A percentile compares a stretch with the other conserved stretches of the same genome.
phyloP scores from a whole-genome alignment of 2,888 invertebrate species.

The Agonopterix arenella region DNA sequence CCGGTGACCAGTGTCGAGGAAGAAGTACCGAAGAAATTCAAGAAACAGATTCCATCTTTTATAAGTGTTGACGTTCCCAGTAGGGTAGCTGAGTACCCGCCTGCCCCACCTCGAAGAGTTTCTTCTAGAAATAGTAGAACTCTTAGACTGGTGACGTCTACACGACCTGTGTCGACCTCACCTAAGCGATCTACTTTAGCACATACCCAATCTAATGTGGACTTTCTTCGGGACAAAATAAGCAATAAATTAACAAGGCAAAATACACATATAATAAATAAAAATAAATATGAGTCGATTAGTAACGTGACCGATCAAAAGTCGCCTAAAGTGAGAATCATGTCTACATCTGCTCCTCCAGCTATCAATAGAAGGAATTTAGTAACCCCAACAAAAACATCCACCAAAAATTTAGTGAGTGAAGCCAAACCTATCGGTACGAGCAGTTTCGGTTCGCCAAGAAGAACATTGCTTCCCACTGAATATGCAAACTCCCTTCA shows the following conservation, averaged over 20 bases:
- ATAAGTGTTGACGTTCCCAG: slow-evolving; percentile 49
- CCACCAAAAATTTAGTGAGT: slow-evolving; percentile 23
- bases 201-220: slow-evolving; percentile 69
- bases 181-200: slow-evolving; percentile 44
- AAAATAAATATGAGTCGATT: slow-evolving; percentile 15
- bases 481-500: slow-evolving; percentile 51
- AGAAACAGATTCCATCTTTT: slow-evolving; percentile 77
- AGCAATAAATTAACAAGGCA: slow-evolving; percentile 75
- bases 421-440: slow-evolving; percentile 42
- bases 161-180: slow-evolving; percentile 55
- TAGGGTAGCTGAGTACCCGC: slow-evolving; percentile 64
- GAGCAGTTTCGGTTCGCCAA: slow-evolving; percentile 65
- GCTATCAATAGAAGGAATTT: slow-evolving; percentile 51
- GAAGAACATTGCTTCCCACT: slow-evolving; percentile 59
- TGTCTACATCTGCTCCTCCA: slow-evolving; percentile 62
- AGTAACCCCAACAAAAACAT: slow-evolving; percentile 16
- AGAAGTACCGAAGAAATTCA: slow-evolving; percentile 56
- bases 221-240: slow-evolving; percentile 79
- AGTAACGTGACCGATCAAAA: slow-evolving; percentile 12
- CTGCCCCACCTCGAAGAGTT: slow-evolving; percentile 85
- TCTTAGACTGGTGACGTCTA: slow-evolving; percentile 78
- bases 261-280: slow-evolving; percentile 58
- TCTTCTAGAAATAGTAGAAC: slow-evolving; percentile 86
- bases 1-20: slow-evolving; percentile 66
- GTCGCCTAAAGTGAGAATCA: slow-evolving; percentile 31